These are phyloP conservation scores for Hirtodrosophila duncani DNA, from an alignment of 2,888 invertebrate genomes.

Conservation along the genomic window DNA sequence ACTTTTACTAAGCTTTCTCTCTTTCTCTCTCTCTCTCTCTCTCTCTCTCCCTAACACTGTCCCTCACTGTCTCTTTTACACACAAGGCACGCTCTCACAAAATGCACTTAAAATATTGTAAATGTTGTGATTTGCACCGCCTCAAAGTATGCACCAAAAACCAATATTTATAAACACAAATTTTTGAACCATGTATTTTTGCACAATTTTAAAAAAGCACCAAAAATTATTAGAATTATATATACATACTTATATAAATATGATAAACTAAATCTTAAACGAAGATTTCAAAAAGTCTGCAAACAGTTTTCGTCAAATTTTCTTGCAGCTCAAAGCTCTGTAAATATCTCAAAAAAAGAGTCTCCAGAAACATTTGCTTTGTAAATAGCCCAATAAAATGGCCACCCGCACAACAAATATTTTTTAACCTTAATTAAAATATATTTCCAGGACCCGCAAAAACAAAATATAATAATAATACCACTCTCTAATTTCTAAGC, in stretches of 20 bases:
- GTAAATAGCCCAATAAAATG: slow-evolving; percentile 66
- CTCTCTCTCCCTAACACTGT: slow-evolving; percentile 2
- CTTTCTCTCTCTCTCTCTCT: slow-evolving; percentile 3
- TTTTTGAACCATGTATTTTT: slow-evolving; percentile 67
- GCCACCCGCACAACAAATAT: too few relatives aligned
- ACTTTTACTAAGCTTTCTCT: too few relatives aligned
- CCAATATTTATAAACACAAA: slow-evolving; percentile 8
- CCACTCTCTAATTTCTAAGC: slow-evolving; percentile 72
- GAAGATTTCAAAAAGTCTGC: slow-evolving; percentile 63
- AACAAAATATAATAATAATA: slow-evolving; percentile 43
- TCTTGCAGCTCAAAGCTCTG: slow-evolving; percentile 42
- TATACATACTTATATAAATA: not conserved
- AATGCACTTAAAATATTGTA: slow-evolving; percentile 66
- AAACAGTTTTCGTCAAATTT: slow-evolving; percentile 44
- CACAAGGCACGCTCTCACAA: slow-evolving; percentile 10
- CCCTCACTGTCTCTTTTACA: not conserved
- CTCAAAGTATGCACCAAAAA: slow-evolving; percentile 65
- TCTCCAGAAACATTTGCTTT: slow-evolving; percentile 35
- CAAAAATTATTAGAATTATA: slow-evolving; percentile 13
- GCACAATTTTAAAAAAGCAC: slow-evolving; percentile 66
- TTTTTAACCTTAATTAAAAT: slow-evolving; percentile 70
- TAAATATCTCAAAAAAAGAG: slow-evolving; percentile 42
- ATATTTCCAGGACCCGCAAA: slow-evolving; percentile 61
- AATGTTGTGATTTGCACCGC: slow-evolving; percentile 73
- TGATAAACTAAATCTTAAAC: slow-evolving; percentile 16